Conservation (phyloP, 2,797 vertebrate genomes). For the Danio aesculapii region DNA sequence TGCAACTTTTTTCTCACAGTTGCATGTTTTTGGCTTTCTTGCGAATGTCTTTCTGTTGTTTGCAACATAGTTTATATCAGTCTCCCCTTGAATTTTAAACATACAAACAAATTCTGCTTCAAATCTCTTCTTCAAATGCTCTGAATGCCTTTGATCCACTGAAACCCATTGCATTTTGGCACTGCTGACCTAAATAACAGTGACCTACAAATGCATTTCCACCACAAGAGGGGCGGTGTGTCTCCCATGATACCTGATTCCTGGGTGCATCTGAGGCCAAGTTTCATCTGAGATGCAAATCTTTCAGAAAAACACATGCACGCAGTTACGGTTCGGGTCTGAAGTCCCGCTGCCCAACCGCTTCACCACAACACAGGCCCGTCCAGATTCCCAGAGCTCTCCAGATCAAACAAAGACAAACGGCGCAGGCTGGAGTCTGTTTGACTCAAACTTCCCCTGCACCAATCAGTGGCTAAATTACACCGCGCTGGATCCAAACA, state of each 20-base stretch:
- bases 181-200: slow-evolving; percentile 20
- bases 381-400: slow-evolving; percentile 60
- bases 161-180: neutral
- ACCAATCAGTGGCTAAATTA: slow-evolving; percentile 62
- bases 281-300: slow-evolving; percentile 68
- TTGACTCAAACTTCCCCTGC: slow-evolving; percentile 59
- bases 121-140: neutral
- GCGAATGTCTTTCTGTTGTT: no score
- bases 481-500: slow-evolving; percentile 50
- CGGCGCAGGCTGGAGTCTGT: slow-evolving; percentile 61
- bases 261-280: slow-evolving; percentile 70
- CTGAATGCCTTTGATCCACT: neutral
- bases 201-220: slow-evolving; percentile 37
- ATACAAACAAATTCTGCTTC: neutral
- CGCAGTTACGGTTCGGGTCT: slow-evolving; percentile 66
- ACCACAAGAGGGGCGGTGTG: slow-evolving; percentile 70
- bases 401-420: slow-evolving; percentile 53
- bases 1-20: no score
- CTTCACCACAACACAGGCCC: slow-evolving; percentile 62
- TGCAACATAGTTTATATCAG: no score
- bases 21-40: no score
- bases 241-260: slow-evolving; percentile 29
- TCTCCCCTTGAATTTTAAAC: neutral
- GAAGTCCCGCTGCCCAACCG: slow-evolving; percentile 61
- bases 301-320: slow-evolving; percentile 52